Evolutionary conservation across 2,888 invertebrate genomes (phyloP).

Genomic region (Drosophila hamatofila): DNA sequence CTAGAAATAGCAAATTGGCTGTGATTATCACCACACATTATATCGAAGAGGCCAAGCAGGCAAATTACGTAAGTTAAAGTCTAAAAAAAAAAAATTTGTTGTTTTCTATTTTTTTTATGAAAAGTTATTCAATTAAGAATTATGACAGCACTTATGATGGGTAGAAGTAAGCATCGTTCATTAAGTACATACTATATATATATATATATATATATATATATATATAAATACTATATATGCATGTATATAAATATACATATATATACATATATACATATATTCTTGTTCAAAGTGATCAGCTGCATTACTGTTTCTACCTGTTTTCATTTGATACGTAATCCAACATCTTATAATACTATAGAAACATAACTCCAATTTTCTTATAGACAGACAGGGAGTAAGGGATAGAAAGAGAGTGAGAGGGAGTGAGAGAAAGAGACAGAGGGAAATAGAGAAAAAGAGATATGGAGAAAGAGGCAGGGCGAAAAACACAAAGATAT

Average conservation of each 20-base stretch:
- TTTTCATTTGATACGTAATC: background rate
- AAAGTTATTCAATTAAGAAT: background rate
- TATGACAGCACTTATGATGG: background rate
- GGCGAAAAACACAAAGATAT: too few relatives aligned
- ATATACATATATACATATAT: background rate
- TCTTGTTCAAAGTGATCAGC: too few relatives aligned
- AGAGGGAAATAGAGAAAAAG: background rate
- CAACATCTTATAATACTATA: too few relatives aligned
- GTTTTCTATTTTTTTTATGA: background rate
- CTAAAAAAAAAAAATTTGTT: background rate
- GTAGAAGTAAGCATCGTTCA: background rate
- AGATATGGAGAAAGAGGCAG: background rate
- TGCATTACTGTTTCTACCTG: too few relatives aligned
- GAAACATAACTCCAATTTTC: too few relatives aligned
- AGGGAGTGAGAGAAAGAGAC: background rate
- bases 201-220: background rate
- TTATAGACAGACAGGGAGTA: background rate
- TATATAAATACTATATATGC: background rate
- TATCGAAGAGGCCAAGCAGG: conserved; percentile 95
- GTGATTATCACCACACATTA: conserved; percentile 98
- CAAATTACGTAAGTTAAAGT: conserved; percentile 88
- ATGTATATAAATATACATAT: too few relatives aligned
- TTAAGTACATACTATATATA: background rate
- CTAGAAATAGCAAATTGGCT: conserved; percentile 89
- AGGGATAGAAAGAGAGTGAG: background rate